These are phyloP conservation scores for Brachirus orientalis DNA, from an alignment of 2,113 vertebrate genomes.

Conservation along the genomic window DNA sequence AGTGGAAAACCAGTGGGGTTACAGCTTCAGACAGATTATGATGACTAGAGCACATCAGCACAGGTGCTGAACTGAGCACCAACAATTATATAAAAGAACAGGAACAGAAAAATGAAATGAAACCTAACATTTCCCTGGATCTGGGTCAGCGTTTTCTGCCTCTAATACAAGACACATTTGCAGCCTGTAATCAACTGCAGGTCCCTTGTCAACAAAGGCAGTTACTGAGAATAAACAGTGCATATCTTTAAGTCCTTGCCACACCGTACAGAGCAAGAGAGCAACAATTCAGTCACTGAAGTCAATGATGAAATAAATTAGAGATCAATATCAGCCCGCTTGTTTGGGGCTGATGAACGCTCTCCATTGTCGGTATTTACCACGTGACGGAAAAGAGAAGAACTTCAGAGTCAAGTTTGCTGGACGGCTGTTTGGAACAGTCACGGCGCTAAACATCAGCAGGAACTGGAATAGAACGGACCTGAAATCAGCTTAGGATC, in stretches of 20 bases:
- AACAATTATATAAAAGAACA: neutral
- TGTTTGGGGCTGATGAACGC: neutral
- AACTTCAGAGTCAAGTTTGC: slow-evolving; percentile 14
- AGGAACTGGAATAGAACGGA: slow-evolving; percentile 1
- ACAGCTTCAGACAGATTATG: slow-evolving; percentile 9
- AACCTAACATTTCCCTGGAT: slow-evolving; percentile 14
- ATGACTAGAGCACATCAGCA: slow-evolving; percentile 6
- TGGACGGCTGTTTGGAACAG: slow-evolving; percentile 1
- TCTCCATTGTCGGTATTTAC: slow-evolving; percentile 24
- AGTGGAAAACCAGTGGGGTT: slow-evolving; percentile 17
- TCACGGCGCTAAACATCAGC: slow-evolving; percentile 1
- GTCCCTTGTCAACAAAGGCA: slow-evolving; percentile 44
- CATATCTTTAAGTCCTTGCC: slow-evolving; percentile 39
- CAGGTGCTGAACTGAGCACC: slow-evolving; percentile 6
- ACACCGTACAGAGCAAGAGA: slow-evolving; percentile 18
- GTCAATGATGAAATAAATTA: slow-evolving; percentile 55
- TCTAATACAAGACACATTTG: slow-evolving; percentile 31
- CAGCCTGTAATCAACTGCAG: slow-evolving; percentile 40
- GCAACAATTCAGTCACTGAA: slow-evolving; percentile 41
- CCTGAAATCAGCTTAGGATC: slow-evolving; percentile 4
- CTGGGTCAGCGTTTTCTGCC: slow-evolving; percentile 19
- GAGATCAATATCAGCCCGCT: slow-evolving; percentile 47
- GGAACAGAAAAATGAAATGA: neutral
- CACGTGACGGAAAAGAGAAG: slow-evolving; percentile 35
- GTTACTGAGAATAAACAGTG: slow-evolving; percentile 45